Percentiles rank a stretch among this genome's conserved stretches.
These are phyloP conservation scores for Taurulus bubalis DNA, from an alignment of 2,113 vertebrate species.

Conservation along the genomic window DNA sequence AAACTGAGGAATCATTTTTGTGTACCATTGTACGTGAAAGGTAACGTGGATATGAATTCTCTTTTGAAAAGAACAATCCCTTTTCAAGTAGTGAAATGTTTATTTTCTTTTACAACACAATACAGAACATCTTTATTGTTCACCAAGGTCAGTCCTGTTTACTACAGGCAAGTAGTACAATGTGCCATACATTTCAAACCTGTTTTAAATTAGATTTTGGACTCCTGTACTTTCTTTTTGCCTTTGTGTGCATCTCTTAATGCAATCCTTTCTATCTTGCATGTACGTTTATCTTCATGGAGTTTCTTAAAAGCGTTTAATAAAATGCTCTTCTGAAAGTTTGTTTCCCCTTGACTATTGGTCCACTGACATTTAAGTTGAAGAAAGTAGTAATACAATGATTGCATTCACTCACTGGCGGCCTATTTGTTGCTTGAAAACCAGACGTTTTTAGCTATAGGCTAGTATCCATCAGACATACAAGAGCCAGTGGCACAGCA, in stretches of 20 bases:
- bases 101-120: slow-evolving; percentile 10
- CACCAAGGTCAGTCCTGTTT: slow-evolving; percentile 19
- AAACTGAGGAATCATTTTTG: slow-evolving; percentile 60
- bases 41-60: slow-evolving; percentile 24
- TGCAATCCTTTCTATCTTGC: slow-evolving; percentile 53
- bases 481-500: neutral
- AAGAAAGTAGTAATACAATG: neutral
- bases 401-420: neutral
- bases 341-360: slow-evolving; percentile 16
- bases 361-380: slow-evolving; percentile 2
- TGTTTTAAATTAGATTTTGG: slow-evolving; percentile 34
- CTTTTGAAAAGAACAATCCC: slow-evolving; percentile 21
- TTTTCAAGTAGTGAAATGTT: slow-evolving; percentile 36
- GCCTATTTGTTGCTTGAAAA: neutral
- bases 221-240: slow-evolving; percentile 32
- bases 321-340: slow-evolving; percentile 60
- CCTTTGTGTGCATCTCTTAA: slow-evolving; percentile 41
- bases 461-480: neutral
- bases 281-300: slow-evolving; percentile 62
- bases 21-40: slow-evolving; percentile 23
- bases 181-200: slow-evolving; percentile 57
- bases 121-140: neutral
- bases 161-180: slow-evolving; percentile 22
- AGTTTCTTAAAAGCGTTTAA: slow-evolving; percentile 57
- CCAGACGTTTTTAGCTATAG: neutral